Evolutionary conservation across 1,140 invertebrate genomes (phyloP), one percentile per base, ranked within the genome.

Genomic region (Euborellia annulipes): DNA sequence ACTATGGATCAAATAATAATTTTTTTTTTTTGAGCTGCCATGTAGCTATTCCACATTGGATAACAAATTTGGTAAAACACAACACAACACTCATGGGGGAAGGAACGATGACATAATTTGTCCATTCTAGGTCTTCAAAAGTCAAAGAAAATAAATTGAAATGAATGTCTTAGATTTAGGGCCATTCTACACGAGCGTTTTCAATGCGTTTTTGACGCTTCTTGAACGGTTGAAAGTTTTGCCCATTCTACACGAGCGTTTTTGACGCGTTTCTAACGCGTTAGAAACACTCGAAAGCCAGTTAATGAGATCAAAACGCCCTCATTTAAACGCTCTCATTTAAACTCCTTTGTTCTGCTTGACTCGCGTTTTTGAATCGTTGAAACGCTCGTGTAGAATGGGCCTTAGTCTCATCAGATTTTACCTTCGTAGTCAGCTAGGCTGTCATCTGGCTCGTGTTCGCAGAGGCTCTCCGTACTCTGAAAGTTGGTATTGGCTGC

Each of bases 361-460:
- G 36, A 9, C 2, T 13, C 11, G 19, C 23, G 18, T 14, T 16
- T 7, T 9, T n/a, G 19, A 27, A 16, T 20, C 0, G 32, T 9
- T 34, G 9, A 9, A 34, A 14, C 9, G n/a, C 14, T 34, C 14
- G n/a, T 34, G n/a, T 34, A 14, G 32, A 34, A 34, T 9, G 9
- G 9, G 9, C 9, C 32, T 34, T 9, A 14, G 9, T 38, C 19
- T 6, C 4, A 18, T 16, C 18, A 30, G 9, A 1, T 23, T 16
- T 23, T 20, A 66, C 65, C 63, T 53, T 66, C 64, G 59, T 58
- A 66, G 51, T 66, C 63, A 6, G 54, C 56, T 27, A 68, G 50
- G 51, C 64, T 67, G 38, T 65, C 63, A 19, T 60, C 50, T 0
- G 65, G 67, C 36, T 43, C 45, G 36, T 43, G 45, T 23, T 46